phyloP scores from a whole-genome alignment of 2,797 vertebrate genomes.

The Dromococcyx pavoninus region DNA sequence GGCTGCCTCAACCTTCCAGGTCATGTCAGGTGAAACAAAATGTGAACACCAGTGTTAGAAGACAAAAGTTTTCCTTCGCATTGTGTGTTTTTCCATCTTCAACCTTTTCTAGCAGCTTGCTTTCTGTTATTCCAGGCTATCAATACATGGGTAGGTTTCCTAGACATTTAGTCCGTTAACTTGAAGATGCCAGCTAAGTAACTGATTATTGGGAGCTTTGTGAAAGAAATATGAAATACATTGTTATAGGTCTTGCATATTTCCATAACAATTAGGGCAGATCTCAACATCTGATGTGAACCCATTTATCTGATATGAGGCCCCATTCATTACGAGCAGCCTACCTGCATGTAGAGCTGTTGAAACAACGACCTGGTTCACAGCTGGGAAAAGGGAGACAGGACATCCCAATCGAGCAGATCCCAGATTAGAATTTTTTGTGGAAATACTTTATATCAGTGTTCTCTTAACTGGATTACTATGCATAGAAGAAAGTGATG shows the following conservation, averaged over 20 bases:
- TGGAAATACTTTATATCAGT: not conserved
- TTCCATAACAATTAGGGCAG: not conserved
- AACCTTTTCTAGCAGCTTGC: not conserved
- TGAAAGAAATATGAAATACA: rapidly evolving
- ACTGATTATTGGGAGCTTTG: not conserved
- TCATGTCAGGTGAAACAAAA: not conserved
- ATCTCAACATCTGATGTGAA: not conserved
- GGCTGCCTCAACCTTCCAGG: not conserved
- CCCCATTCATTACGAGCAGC: too few species aligned
- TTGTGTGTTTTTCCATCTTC: not conserved
- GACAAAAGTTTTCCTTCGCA: not conserved
- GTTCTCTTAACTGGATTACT: not conserved
- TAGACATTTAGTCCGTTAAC: not conserved
- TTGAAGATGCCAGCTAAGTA: not conserved
- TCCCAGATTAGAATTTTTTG: not conserved
- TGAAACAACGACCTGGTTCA: not conserved
- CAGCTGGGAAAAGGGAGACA: not conserved
- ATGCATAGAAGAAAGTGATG: not conserved
- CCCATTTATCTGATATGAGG: too few species aligned
- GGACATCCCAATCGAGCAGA: not conserved
- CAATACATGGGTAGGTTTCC: not conserved
- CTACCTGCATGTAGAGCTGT: not conserved
- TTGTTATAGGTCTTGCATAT: not conserved
- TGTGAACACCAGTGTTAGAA: not conserved
- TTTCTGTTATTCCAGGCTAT: not conserved